Percentiles rank a stretch among this genome's conserved stretches.
These are phyloP conservation scores for Sylvilagus bachmani DNA, from an alignment of 2,113 vertebrate genomes.

Conservation along the genomic window DNA sequence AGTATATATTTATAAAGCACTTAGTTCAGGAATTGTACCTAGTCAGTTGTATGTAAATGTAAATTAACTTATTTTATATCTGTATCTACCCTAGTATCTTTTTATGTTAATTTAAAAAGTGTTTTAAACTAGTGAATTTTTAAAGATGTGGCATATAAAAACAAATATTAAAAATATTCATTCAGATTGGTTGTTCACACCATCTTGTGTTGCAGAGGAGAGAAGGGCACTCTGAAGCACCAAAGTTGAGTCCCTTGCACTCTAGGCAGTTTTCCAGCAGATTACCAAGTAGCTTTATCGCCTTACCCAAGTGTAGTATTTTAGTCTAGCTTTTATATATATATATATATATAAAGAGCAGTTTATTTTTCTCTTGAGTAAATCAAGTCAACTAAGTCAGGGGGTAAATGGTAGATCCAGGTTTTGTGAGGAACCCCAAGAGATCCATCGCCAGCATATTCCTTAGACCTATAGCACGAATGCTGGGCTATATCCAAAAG, in stretches of 20 bases:
- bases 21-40: slow-evolving; percentile 4
- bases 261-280: not conserved
- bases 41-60: slow-evolving; percentile 37
- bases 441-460: not conserved
- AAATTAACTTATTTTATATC: slow-evolving; percentile 40
- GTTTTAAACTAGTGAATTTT: slow-evolving; percentile 30
- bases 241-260: slow-evolving; percentile 2
- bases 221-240: not conserved
- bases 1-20: slow-evolving; percentile 12
- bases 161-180: not conserved
- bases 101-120: slow-evolving; percentile 35
- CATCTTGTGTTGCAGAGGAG: not conserved
- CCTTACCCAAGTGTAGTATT: not conserved
- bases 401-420: not conserved
- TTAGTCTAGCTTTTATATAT: too few species aligned
- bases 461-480: not conserved
- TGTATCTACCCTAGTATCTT: slow-evolving; percentile 8
- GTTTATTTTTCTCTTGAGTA: not conserved
- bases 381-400: not conserved
- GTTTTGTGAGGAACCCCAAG: not conserved
- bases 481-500: not conserved
- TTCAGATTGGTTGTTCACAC: slow-evolving; percentile 1
- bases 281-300: slow-evolving; percentile 9
- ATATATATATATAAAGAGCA: not conserved
- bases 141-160: not conserved